phyloP scores from a whole-genome alignment of 2,113 vertebrate species.

The Sinocyclocheilus maitianheensis region DNA sequence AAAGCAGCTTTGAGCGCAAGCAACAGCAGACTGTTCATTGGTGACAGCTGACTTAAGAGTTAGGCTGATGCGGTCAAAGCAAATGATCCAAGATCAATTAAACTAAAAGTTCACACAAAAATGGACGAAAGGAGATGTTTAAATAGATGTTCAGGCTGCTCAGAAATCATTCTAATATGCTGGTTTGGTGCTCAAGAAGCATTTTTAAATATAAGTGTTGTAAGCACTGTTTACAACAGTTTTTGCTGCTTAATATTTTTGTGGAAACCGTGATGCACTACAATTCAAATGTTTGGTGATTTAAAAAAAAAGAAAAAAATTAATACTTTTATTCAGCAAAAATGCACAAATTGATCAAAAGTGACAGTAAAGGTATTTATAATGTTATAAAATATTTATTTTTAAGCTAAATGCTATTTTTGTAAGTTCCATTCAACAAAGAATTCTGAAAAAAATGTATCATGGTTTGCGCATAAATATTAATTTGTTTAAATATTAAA shows the following conservation, averaged over 20 bases:
- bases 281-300: not conserved
- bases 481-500: too few relatives aligned
- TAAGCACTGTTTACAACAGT: not conserved
- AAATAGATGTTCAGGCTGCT: not conserved
- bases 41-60: not conserved
- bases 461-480: not conserved
- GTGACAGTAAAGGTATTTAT: not conserved
- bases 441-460: not conserved
- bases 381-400: not conserved
- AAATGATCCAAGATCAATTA: conserved; percentile 5
- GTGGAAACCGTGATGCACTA: not conserved
- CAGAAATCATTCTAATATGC: not conserved
- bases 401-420: not conserved
- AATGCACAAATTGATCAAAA: not conserved
- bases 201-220: not conserved
- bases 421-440: not conserved
- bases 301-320: too few relatives aligned
- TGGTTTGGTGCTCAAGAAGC: not conserved
- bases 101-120: not conserved
- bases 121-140: not conserved
- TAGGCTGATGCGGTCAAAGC: not conserved
- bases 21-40: not conserved
- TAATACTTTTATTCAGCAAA: not conserved
- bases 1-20: conserved; percentile 24
- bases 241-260: not conserved